Base-by-base conservation (phyloP, 1,140 invertebrate genomes). In the Apis cerana region DNA sequence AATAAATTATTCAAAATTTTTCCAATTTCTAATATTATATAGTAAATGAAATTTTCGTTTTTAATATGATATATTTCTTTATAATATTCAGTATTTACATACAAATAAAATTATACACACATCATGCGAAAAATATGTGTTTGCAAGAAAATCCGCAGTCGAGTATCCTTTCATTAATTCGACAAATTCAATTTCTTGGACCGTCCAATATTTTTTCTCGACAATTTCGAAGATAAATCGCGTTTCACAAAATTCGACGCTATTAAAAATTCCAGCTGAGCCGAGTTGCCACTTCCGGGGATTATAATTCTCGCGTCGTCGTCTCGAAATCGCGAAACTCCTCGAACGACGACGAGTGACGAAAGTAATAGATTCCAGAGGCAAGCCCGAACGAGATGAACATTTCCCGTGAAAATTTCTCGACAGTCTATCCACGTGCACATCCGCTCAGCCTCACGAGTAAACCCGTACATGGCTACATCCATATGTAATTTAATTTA, bases 401-500 rank as follows among this genome's bases (percentile, higher is more conserved):
- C 58, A 71, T 80, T 67, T 65, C 59, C 33, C 19, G 50, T 54
- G 71, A 74, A 84, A 84, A 85, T 85, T 85, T 85, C 65, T 80
- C 59, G 65, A 59, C 58, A 74, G 82, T 85, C 65, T 80, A 75
- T 15, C 82, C 65, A 79, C 77, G 77, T 70, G 56, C 77, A 19
- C 17, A 56, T 27, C 23, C 64, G 54, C 52, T 62, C 76, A 67
- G 43, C 43, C 27, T 43, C 62, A 27, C 62, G 27, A 27, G 62
- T 23, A 64, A 64, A 64, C 17, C 23, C 68, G 48, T 33, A 23
- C 21, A 61, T 11, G 69, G 23, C n/a, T 58, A 62, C 61, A 81
- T 75, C 65, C 67, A 67, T 79, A 64, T 23, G 61, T 64, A 64
- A 68, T 23, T 72, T 85, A 85, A 78, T 83, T 87, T 87, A 85